Base-by-base conservation (phyloP, 2,797 vertebrate species). In the Halcyon smyrnensis region DNA sequence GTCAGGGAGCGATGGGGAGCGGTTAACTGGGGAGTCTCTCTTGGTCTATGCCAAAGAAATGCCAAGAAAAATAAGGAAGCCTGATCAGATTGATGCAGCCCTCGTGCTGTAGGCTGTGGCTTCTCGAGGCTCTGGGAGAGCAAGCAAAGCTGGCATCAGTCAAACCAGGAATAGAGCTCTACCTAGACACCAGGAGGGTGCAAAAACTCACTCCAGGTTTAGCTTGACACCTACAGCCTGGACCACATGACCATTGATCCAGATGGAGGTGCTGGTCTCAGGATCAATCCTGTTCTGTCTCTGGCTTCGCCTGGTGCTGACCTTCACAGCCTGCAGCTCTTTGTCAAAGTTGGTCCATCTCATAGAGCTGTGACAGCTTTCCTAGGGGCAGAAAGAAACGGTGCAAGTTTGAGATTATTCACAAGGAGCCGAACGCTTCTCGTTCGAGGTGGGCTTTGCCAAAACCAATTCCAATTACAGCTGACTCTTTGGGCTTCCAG, bases 71-170 rank as follows among this genome's bases (percentile, higher is more conserved):
- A 2, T 8, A 81, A 78, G 64, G 2, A 12, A 71, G n/a, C 7
- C 13, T 19, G 9, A 2, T 21, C 20, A 51, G 87, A 86, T 54
- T 56, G 89, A 76, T 87, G 87, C 32, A 64, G 64, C 56, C 70
- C 18, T 51, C 2, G 0, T 0, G 30, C 56, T 1, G 12, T 12
- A 10, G 36, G 51, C 75, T 53, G 62, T 10, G 89, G 19, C 25
- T 83, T 32, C 71, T 95, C 21, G 68, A 46, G 71, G 62, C 23
- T 64, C 39, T 7, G 32, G 34, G 37, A 25, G 17, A 64, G 43
- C 34, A 51, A 69, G 34, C 18, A 20, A 56, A 54, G 41, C 75
- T 50, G 56, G 21, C 1, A 0, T 54, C 11, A 75, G 32, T 30
- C 9, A 50, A 7, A 3, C 1, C 27, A 36, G 59, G 43, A 89